Base-by-base conservation (phyloP, 2,888 invertebrate genomes). In the Plebejus argus region DNA sequence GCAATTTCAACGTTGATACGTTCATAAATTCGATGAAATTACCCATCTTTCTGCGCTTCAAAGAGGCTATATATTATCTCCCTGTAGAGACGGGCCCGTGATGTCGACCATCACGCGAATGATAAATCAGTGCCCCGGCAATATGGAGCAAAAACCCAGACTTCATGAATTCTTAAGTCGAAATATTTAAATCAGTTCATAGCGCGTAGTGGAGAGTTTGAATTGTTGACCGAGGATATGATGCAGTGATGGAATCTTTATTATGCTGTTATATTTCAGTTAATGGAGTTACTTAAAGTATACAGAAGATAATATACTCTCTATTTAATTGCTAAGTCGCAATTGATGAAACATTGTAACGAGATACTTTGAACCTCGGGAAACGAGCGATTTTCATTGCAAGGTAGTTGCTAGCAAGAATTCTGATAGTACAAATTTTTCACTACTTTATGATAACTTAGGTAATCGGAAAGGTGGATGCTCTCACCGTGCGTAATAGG, bases 1-100 rank as follows among this genome's bases (percentile, higher is more conserved):
- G 88, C 88, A 88, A 89, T 91, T 89, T 89, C 87, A 85, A 84
- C 87, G 87, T 86, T 90, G 91, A 91, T 91, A 91, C 90, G 90
- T 89, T 89, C 91, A 93, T 93, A 93, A 92, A 92, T 93, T 90
- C 91, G 88, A 89, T 91, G 90, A 92, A 92, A 93, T 93, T 91
- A 92, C 91, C 91, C 91, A 92, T 93, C 90, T 91, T 92, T 93
- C 90, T 90, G 88, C 87, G 91, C 89, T 92, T 92, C 93, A 91
- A 92, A 91, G 90, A 88, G 91, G 89, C 88, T 88, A 91, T 93
- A 92, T 92, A 92, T 93, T 92, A 92, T 93, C 90, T 90, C 84
- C 85, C 85, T 84, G 84, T 86, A 85, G 88, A 89, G 91, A 90
- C 91, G 89, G 89, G 87, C 87, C 88, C 88, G 88, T 90, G 88